These are phyloP conservation scores for Entomyzon cyanotis DNA, from an alignment of 2,113 vertebrate genomes.

Conservation along the genomic window DNA sequence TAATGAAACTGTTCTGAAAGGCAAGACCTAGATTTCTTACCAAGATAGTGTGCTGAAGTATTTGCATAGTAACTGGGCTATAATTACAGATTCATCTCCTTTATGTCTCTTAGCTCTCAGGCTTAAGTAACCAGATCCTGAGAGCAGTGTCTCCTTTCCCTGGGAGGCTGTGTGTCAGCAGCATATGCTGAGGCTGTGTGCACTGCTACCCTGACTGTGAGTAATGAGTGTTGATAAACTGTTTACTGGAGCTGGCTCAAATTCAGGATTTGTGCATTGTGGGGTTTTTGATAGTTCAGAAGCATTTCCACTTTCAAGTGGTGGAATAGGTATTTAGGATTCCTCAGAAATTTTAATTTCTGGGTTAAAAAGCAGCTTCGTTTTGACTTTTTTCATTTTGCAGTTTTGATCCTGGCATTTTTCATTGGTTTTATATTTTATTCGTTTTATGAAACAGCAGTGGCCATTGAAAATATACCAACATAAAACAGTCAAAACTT, in stretches of 20 bases:
- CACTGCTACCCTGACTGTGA: conserved; percentile 37
- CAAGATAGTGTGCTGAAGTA: conserved; percentile 30
- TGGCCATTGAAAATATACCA: not conserved
- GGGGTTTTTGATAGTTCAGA: not conserved
- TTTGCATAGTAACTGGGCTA: conserved; percentile 47
- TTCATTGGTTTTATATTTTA: not conserved
- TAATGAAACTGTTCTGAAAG: conserved; percentile 53
- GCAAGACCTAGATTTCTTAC: conserved; percentile 54
- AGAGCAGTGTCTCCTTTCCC: not conserved
- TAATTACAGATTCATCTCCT: conserved; percentile 63
- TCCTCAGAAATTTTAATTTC: not conserved
- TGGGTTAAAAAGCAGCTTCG: not conserved
- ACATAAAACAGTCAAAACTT: not conserved
- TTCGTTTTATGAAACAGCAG: not conserved
- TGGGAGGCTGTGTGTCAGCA: conserved; percentile 32
- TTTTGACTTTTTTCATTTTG: not conserved
- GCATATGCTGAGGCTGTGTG: conserved; percentile 37
- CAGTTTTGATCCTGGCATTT: not conserved
- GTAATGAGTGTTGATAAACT: conserved; percentile 62
- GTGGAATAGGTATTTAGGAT: not conserved
- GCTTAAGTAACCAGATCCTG: conserved; percentile 27
- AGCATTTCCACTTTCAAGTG: not conserved
- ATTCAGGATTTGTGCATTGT: conserved; percentile 23
- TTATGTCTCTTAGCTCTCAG: conserved; percentile 36
- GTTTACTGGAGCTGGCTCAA: conserved; percentile 38